Base-by-base conservation (phyloP, 2,113 vertebrate species). In the Ondatra zibethicus region DNA sequence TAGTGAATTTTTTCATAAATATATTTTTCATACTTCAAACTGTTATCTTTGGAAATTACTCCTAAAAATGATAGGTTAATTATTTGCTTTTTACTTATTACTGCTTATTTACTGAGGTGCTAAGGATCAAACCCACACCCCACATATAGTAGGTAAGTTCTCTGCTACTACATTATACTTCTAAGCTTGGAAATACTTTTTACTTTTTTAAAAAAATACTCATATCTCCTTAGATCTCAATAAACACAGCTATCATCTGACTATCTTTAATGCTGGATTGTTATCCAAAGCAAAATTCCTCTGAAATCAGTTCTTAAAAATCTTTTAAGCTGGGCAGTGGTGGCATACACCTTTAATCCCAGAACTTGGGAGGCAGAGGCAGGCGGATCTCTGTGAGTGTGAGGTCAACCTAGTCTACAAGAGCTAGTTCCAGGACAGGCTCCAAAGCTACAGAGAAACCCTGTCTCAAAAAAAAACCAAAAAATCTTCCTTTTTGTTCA, bases 11-110 rank as follows among this genome's bases (percentile, higher is more conserved):
- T 52, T 73, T 78, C 65, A 76, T 88, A 91, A 90, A 88, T 77
- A 75, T 16, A 92, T 3, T 27, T 75, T 96, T 84, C n/a, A 80
- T 88, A 85, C 92, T 96, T 96, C 81, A 63, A 72, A 63, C 65
- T 66, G 27, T 94, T 89, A 94, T 42, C 39, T 95, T 93, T 80
- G 66, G 66, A 65, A 94, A 72, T 72, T 76, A 47, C 47, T 50
- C n/a, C 50, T 85, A 12, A 90, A 95, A 66, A 92, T 89, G 65
- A 42, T 81, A 88, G 23, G 85, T 92, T 33, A 33, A n/a, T 88
- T 33, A 33, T n/a, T 81, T 81, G 19, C n/a, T 82, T 58, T 58
- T 50, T 50, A 50, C 50, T 50, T 50, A 50, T 52, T 36, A 29
- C 42, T n/a, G 23, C 90, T 93, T 75, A 88, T 61, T 17, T 52